Evolutionary conservation across 2,797 vertebrate genomes (phyloP).

Genomic region (Pteronotus mesoamericanus): DNA sequence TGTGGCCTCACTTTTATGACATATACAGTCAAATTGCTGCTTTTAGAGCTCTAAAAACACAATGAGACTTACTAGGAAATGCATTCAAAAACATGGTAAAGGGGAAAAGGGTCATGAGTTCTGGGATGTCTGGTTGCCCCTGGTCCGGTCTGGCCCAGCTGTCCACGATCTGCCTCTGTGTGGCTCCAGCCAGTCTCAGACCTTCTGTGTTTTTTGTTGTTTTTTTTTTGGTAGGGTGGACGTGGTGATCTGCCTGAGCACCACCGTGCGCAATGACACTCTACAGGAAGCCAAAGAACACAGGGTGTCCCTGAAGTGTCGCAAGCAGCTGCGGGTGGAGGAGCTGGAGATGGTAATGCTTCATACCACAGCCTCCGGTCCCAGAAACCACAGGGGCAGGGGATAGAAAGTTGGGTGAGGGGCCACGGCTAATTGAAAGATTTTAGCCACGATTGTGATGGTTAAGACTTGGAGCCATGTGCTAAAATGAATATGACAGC

Average conservation of each 20-base stretch:
- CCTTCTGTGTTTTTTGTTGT: too few species aligned
- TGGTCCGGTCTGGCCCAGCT: too few species aligned
- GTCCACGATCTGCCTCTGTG: background rate
- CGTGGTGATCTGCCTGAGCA: constrained; percentile 97
- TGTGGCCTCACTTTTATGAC: background rate
- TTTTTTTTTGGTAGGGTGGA: constrained; percentile 90
- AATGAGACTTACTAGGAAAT: background rate
- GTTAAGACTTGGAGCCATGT: background rate
- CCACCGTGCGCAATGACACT: constrained; percentile 95
- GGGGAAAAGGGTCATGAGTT: background rate
- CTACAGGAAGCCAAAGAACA: constrained; percentile 96
- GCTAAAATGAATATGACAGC: background rate
- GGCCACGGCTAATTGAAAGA: background rate
- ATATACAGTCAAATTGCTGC: background rate
- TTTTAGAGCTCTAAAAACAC: background rate
- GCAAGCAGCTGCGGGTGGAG: constrained; percentile 96
- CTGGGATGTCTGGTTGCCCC: background rate
- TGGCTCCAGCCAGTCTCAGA: background rate
- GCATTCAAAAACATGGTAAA: background rate
- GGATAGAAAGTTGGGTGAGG: background rate
- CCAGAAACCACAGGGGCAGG: background rate
- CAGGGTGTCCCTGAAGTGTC: constrained; percentile 94
- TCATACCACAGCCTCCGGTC: background rate
- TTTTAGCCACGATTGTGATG: background rate
- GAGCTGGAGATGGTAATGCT: constrained; percentile 94